Percentiles rank a stretch among this genome's conserved stretches.
Conservation (phyloP, 2,113 vertebrate genomes). For the Cyprinodon variegatus region DNA sequence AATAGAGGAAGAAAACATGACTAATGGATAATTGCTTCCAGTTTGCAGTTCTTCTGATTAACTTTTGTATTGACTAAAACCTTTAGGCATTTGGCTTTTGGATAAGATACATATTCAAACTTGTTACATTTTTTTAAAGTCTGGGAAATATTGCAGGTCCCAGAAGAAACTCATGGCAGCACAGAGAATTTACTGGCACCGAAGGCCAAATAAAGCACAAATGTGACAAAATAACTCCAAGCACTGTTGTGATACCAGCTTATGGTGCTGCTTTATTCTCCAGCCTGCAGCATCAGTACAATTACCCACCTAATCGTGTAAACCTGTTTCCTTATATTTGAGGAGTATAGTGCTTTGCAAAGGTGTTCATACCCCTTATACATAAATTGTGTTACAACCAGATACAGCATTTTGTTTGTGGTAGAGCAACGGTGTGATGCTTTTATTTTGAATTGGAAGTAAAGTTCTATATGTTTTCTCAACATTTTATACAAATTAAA, state of each 20-base stretch:
- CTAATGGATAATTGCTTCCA: conserved; percentile 9
- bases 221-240: neutral
- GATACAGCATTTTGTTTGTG: neutral
- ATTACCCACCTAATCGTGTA: neutral
- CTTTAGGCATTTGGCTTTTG: neutral
- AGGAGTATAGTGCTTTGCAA: neutral
- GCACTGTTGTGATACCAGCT: neutral
- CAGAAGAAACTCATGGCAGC: neutral
- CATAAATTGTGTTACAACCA: neutral
- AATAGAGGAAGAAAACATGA: conserved; percentile 17
- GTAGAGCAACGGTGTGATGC: neutral
- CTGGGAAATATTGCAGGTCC: neutral
- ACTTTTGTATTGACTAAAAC: neutral
- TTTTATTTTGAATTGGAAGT: neutral
- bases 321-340: neutral
- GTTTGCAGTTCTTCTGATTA: conserved; percentile 25
- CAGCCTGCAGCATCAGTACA: neutral
- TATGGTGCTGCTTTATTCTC: neutral
- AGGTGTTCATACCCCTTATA: neutral
- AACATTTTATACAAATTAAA: neutral
- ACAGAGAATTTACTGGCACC: neutral
- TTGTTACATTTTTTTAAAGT: neutral
- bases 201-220: neutral
- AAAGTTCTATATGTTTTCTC: neutral
- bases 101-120: conserved; percentile 1